phyloP scores from a whole-genome alignment of 2,113 vertebrate genomes.

The Gymnarchus niloticus region DNA sequence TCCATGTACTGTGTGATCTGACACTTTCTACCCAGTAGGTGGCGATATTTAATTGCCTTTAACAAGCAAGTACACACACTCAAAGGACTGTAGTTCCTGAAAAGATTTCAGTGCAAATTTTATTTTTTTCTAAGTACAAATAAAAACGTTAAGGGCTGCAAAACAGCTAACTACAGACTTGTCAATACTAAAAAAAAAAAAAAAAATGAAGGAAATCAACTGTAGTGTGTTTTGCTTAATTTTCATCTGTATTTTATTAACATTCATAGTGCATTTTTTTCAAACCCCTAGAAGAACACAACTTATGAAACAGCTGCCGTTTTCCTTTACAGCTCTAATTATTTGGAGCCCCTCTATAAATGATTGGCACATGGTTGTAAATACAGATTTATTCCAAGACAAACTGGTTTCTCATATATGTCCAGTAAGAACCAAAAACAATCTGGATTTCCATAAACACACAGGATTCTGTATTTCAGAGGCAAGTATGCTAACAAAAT shows the following conservation, averaged over 20 bases:
- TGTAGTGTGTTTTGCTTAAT: neutral
- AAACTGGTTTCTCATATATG: neutral
- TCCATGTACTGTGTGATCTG: neutral
- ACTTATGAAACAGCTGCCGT: neutral
- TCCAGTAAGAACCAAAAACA: neutral
- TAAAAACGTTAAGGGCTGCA: neutral
- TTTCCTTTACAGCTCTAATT: neutral
- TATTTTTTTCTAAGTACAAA: conserved; percentile 4
- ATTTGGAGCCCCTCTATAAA: neutral
- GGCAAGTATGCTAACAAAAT: neutral
- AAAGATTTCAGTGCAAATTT: neutral
- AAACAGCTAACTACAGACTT: neutral
- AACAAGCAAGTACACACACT: neutral
- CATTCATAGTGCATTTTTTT: neutral
- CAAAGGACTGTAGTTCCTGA: neutral
- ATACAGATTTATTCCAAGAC: neutral
- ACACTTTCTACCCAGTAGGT: neutral
- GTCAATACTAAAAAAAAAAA: neutral
- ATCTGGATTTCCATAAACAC: neutral
- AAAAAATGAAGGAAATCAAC: neutral
- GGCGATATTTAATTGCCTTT: neutral
- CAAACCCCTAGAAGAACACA: neutral
- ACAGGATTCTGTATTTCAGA: neutral
- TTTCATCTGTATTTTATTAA: neutral
- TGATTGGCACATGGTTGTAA: neutral